phyloP scores from a whole-genome alignment of 2,888 invertebrate species.

The Thera obeliscata region DNA sequence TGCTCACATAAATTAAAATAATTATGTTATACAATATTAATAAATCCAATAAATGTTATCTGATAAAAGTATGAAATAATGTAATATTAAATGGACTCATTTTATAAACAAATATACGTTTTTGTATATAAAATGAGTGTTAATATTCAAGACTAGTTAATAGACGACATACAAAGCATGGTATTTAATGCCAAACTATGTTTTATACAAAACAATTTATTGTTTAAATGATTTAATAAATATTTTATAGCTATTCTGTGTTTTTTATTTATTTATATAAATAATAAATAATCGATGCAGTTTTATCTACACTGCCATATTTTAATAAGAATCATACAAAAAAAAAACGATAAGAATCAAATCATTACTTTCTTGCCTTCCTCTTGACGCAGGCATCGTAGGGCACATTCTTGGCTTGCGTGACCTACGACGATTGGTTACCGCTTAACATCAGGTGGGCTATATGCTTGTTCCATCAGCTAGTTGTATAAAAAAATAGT shows the following conservation, averaged over 20 bases:
- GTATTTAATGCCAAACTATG: conserved; percentile 43
- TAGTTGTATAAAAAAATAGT: no score
- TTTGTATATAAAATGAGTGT: not conserved
- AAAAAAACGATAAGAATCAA: no score
- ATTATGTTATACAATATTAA: conserved; percentile 1
- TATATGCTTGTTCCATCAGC: no score
- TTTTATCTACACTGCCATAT: no score
- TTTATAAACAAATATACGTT: not conserved
- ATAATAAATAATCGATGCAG: not conserved
- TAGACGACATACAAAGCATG: conserved; percentile 38
- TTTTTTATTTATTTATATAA: conserved; percentile 40
- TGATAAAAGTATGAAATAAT: conserved; percentile 5
- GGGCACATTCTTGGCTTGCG: no score
- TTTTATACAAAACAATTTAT: conserved; percentile 51
- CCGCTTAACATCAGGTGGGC: no score
- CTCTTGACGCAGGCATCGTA: no score
- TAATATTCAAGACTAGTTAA: not conserved
- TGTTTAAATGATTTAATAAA: conserved; percentile 63
- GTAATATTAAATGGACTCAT: conserved; percentile 1
- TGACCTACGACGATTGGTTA: no score
- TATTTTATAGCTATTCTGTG: conserved; percentile 61
- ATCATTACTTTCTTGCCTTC: no score
- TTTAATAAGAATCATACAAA: no score
- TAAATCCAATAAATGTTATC: not conserved
- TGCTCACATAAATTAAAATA: conserved; percentile 4